Conservation (phyloP, 2,797 vertebrate genomes). For the Myripristis jacobus region DNA sequence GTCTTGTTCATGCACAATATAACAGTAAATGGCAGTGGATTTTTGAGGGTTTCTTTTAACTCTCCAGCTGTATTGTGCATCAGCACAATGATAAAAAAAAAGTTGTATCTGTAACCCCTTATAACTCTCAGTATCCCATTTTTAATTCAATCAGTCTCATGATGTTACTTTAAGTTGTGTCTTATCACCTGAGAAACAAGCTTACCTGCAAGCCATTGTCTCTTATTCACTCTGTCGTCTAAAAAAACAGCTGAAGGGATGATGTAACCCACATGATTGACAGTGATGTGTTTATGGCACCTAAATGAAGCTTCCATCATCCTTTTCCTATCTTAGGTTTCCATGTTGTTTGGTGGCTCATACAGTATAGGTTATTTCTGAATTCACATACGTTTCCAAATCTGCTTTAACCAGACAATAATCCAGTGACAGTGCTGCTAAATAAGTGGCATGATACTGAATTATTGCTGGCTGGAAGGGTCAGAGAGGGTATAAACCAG, state of each 20-base stretch:
- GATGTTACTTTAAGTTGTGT: slow-evolving; percentile 30
- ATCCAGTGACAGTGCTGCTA: neutral
- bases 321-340: slow-evolving; percentile 8
- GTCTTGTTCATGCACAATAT: slow-evolving; percentile 20
- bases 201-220: slow-evolving; percentile 58
- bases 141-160: slow-evolving; percentile 45
- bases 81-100: slow-evolving; percentile 1
- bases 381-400: neutral
- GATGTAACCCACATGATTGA: neutral
- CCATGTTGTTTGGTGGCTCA: neutral
- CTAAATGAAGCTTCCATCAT: slow-evolving; percentile 12
- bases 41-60: slow-evolving; percentile 20
- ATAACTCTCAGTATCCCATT: slow-evolving; percentile 35
- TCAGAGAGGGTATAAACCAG: neutral
- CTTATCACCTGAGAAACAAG: slow-evolving; percentile 46
- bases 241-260: neutral
- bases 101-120: slow-evolving; percentile 8
- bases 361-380: slow-evolving; percentile 15
- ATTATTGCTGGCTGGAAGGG: slow-evolving; percentile 6
- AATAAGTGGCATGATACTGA: neutral
- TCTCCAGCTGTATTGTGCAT: slow-evolving; percentile 6
- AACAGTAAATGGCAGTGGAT: slow-evolving; percentile 16
- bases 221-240: slow-evolving; percentile 51
- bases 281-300: neutral
- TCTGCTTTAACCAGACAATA: slow-evolving; percentile 5